phyloP scores from a whole-genome alignment of 2,888 invertebrate species.

The Allophyes oxyacanthae region DNA sequence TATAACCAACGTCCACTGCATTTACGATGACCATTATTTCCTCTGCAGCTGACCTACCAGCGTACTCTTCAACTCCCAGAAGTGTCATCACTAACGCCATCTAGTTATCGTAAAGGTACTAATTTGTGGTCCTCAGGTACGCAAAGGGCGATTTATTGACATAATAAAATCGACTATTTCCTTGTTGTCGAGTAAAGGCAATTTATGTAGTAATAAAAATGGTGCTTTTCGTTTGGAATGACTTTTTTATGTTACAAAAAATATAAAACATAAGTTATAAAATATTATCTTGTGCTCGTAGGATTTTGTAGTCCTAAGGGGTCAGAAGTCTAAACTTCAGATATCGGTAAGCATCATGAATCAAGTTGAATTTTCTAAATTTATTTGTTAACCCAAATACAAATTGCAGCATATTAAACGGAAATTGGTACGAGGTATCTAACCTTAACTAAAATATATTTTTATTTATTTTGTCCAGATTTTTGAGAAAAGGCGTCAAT shows the following conservation, averaged over 20 bases:
- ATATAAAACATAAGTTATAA: not conserved
- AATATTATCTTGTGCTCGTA: too few species aligned
- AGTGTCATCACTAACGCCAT: slow-evolving; percentile 21
- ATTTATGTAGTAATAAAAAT: slow-evolving; percentile 13
- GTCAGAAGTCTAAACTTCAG: too few species aligned
- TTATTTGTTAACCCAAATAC: too few species aligned
- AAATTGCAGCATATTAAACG: too few species aligned
- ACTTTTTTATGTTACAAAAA: slow-evolving; percentile 4
- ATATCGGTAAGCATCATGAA: too few species aligned
- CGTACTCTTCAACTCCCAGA: slow-evolving; percentile 2
- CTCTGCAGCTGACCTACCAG: not conserved
- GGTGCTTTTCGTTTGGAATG: not conserved
- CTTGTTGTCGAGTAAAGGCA: slow-evolving; percentile 3
- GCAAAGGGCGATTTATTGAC: slow-evolving; percentile 12
- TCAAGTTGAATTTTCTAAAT: too few species aligned
- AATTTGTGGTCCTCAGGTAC: slow-evolving; percentile 17
- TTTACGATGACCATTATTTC: slow-evolving; percentile 29
- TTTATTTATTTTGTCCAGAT: too few species aligned
- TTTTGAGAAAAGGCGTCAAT: too few species aligned
- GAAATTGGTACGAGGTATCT: too few species aligned
- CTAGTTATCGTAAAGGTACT: slow-evolving; percentile 19
- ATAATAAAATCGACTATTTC: slow-evolving; percentile 16
- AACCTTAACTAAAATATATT: too few species aligned
- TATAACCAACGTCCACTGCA: slow-evolving; percentile 25
- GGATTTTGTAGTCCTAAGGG: too few species aligned